phyloP scores from a whole-genome alignment of 1,140 invertebrate species.

The Popillia japonica region DNA sequence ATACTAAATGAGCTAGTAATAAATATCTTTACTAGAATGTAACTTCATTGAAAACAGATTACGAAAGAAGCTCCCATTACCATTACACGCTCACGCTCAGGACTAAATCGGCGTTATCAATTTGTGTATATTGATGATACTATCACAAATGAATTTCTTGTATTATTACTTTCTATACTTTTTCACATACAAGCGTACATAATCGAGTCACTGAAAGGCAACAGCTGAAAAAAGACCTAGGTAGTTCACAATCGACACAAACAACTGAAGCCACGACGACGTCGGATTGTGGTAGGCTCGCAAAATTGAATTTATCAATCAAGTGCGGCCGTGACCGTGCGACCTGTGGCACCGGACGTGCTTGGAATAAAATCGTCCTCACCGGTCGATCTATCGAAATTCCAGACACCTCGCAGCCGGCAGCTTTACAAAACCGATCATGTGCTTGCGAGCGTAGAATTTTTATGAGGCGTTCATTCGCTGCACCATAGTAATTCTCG shows the following conservation, averaged over 20 bases:
- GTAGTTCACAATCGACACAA: neutral
- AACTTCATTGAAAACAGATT: too few species aligned
- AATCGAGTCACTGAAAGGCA: neutral
- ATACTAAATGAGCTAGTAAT: too few species aligned
- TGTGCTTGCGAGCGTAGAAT: neutral
- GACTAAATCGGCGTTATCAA: too few species aligned
- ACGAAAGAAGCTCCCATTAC: too few species aligned
- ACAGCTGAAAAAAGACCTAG: neutral
- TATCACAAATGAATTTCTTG: too few species aligned
- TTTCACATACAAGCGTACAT: too few species aligned
- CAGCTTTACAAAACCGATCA: constrained; percentile 29
- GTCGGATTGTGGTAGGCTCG: constrained; percentile 43
- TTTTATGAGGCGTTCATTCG: neutral
- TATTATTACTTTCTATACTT: too few species aligned
- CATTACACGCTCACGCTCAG: too few species aligned
- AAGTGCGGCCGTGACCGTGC: constrained; percentile 41
- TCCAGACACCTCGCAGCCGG: constrained; percentile 36
- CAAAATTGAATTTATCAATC: constrained; percentile 47
- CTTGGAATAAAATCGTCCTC: constrained; percentile 34
- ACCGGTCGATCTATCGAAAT: constrained; percentile 36
- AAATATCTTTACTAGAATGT: too few species aligned
- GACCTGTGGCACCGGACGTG: constrained; percentile 40
- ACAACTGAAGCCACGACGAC: neutral
- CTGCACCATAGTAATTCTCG: too few species aligned
- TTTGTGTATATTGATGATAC: too few species aligned